A percentile compares a stretch with the other conserved stretches of the same genome.
These are phyloP conservation scores for Urophycis tenuis DNA, from an alignment of 2,797 vertebrate species.

Conservation along the genomic window DNA sequence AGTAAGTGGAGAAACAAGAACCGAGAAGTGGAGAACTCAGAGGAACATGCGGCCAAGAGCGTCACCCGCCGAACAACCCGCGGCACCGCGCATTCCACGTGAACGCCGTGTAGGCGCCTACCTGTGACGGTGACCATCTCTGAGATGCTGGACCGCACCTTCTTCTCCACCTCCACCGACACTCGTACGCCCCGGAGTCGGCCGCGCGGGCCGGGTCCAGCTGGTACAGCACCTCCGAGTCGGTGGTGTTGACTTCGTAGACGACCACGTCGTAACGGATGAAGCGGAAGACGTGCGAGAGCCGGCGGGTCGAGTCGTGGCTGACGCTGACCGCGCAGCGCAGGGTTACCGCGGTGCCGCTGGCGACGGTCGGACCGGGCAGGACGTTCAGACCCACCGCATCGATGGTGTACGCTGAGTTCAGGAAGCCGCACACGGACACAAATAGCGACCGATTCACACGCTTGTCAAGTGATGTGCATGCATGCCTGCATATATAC, in stretches of 20 bases:
- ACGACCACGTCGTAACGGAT: slow-evolving; percentile 31
- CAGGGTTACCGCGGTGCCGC: slow-evolving; percentile 54
- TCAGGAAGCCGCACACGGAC: background rate
- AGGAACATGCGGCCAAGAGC: background rate
- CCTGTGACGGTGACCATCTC: slow-evolving; percentile 57
- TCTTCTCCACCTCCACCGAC: slow-evolving; percentile 57
- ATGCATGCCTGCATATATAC: background rate
- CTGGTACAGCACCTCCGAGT: slow-evolving; percentile 21
- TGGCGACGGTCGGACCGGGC: slow-evolving; percentile 49
- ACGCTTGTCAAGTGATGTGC: no score
- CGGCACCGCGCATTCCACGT: no score
- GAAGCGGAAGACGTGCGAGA: slow-evolving; percentile 51
- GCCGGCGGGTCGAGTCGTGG: slow-evolving; percentile 37
- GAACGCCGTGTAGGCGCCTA: slow-evolving; percentile 22
- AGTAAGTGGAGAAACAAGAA: no score
- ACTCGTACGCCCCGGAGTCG: slow-evolving; percentile 63
- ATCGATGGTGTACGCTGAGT: slow-evolving; percentile 61
- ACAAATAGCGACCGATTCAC: no score
- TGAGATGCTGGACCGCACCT: slow-evolving; percentile 34
- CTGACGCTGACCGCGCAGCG: slow-evolving; percentile 57
- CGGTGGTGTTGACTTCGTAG: slow-evolving; percentile 33
- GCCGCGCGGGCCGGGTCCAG: slow-evolving; percentile 56
- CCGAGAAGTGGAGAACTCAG: no score
- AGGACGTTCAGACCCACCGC: slow-evolving; percentile 47
- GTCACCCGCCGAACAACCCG: background rate